Conservation (phyloP, 2,888 invertebrate genomes). For the Cryptocephalus moraei region DNA sequence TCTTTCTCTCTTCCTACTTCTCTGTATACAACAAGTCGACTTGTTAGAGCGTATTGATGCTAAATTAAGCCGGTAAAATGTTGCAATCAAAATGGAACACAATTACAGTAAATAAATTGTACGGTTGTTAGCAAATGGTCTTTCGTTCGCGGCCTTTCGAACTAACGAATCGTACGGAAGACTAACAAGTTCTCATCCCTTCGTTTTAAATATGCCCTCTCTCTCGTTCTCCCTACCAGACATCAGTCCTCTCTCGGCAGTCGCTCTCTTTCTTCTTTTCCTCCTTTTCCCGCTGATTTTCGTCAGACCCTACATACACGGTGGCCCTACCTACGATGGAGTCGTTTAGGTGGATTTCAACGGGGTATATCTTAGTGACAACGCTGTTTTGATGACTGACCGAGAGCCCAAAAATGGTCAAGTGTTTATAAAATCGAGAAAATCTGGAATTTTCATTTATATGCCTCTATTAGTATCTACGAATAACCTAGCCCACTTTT, state of each 20-base stretch:
- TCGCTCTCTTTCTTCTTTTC: slow-evolving; percentile 3
- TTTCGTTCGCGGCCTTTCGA: slow-evolving; percentile 24
- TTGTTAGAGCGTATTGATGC: slow-evolving; percentile 16
- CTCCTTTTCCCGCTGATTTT: slow-evolving; percentile 1
- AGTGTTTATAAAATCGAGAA: too few relatives aligned
- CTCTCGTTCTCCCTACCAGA: slow-evolving; percentile 2
- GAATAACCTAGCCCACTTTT: too few relatives aligned
- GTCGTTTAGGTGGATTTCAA: too few relatives aligned
- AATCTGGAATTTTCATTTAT: too few relatives aligned
- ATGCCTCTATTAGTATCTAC: too few relatives aligned
- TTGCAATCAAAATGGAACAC: slow-evolving; percentile 26
- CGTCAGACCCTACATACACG: too few relatives aligned
- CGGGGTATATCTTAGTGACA: too few relatives aligned
- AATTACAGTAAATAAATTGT: slow-evolving; percentile 29
- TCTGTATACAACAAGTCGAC: slow-evolving; percentile 6
- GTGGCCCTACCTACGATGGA: too few relatives aligned
- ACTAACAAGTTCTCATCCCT: slow-evolving; percentile 26
- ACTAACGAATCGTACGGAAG: slow-evolving; percentile 28
- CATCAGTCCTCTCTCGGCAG: neutral
- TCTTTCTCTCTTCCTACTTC: neutral
- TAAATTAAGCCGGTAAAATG: slow-evolving; percentile 25
- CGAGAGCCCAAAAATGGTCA: too few relatives aligned
- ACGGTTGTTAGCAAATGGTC: slow-evolving; percentile 27
- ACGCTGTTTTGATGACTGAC: too few relatives aligned
- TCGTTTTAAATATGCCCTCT: slow-evolving; percentile 22